phyloP scores from a whole-genome alignment of 2,888 invertebrate genomes.

The Choristoneura rosaceana region DNA sequence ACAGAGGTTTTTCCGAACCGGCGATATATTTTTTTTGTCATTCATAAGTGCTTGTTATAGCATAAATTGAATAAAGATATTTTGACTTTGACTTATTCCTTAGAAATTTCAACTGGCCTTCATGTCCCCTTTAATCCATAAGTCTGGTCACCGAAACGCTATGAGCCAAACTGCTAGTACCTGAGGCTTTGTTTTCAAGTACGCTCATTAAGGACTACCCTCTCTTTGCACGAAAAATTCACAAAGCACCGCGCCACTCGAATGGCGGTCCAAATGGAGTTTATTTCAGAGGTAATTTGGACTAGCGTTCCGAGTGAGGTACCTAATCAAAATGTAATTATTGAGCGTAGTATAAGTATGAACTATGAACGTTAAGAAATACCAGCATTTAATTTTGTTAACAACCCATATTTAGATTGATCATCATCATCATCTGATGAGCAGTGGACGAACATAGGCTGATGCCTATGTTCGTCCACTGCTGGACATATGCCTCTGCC shows the following conservation, averaged over 20 bases:
- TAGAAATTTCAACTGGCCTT: background rate
- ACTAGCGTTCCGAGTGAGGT: constrained; percentile 16
- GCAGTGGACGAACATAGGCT: too few species aligned
- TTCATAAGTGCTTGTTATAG: too few species aligned
- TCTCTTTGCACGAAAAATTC: constrained; percentile 52
- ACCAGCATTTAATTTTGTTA: background rate
- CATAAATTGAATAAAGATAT: too few species aligned
- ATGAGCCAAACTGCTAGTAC: constrained; percentile 53
- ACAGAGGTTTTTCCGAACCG: too few species aligned
- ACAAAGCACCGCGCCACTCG: constrained; percentile 47
- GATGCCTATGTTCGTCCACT: too few species aligned
- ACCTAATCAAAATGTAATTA: constrained; percentile 27
- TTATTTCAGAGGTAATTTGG: constrained; percentile 46
- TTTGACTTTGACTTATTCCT: too few species aligned
- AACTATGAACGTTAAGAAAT: background rate
- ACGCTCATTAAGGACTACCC: constrained; percentile 61
- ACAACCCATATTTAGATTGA: background rate
- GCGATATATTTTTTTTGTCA: too few species aligned
- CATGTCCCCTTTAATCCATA: background rate
- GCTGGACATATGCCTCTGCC: too few species aligned
- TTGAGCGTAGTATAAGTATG: background rate
- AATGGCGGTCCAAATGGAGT: constrained; percentile 50
- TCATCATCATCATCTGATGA: too few species aligned
- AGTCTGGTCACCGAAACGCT: constrained; percentile 16
- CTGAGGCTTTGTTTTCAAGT: constrained; percentile 62